Evolutionary conservation across 2,888 invertebrate genomes (phyloP).

Genomic region (Julus scanicus): DNA sequence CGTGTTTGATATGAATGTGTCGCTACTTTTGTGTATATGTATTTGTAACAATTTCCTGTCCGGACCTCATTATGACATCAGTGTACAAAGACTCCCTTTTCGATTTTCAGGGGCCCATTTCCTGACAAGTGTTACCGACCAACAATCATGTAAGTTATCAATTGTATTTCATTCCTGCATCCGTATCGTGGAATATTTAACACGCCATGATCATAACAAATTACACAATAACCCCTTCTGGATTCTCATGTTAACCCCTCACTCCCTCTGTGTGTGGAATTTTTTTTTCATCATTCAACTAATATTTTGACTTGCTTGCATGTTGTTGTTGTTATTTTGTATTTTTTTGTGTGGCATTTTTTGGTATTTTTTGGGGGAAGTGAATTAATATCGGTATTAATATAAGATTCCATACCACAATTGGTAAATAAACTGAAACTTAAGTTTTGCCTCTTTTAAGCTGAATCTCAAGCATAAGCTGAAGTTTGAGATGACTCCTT

Average conservation of each 20-base stretch:
- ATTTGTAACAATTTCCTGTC: neutral
- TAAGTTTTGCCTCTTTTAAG: too few species aligned
- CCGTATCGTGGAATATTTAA: neutral
- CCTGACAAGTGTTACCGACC: conserved; percentile 57
- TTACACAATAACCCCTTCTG: conserved; percentile 17
- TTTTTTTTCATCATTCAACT: neutral
- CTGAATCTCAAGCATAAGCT: neutral
- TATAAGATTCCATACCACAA: neutral
- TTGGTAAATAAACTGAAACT: too few species aligned
- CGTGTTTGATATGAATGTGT: neutral
- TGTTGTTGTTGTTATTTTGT: neutral
- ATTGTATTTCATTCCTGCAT: conserved; percentile 50
- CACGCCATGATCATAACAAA: neutral
- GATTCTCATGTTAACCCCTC: too few species aligned
- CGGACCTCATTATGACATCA: conserved; percentile 6
- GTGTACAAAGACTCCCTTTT: conserved; percentile 54
- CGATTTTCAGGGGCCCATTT: conserved; percentile 57
- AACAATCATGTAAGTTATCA: conserved; percentile 56
- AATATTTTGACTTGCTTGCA: conserved; percentile 26
- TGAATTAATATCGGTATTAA: neutral
- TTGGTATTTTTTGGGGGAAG: neutral
- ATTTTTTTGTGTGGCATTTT: too few species aligned
- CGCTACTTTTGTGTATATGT: neutral
- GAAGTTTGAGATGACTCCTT: too few species aligned
- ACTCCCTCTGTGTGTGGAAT: neutral